phyloP scores from a whole-genome alignment of 37 sponge, comb jelly and placozoan genomes.

The Oscarella lobularis region DNA sequence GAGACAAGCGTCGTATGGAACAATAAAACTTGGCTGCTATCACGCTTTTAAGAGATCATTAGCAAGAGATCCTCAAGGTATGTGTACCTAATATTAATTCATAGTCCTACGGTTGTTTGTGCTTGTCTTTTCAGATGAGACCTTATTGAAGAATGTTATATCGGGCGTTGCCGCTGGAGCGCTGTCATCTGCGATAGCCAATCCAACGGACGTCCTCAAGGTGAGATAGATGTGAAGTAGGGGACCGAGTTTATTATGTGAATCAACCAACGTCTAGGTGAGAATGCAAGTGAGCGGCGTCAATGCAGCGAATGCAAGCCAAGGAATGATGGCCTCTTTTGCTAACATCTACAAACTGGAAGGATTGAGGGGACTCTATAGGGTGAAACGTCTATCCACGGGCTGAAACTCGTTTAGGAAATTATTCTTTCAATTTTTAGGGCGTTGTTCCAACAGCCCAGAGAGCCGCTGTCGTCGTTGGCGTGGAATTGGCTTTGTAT shows the following conservation, averaged over 20 bases:
- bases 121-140: slow-evolving; percentile 30
- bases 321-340: slow-evolving; percentile 22
- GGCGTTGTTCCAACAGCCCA: slow-evolving; percentile 89
- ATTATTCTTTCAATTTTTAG: slow-evolving; percentile 15
- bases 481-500: slow-evolving; percentile 81
- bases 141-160: slow-evolving; percentile 36
- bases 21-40: slow-evolving; percentile 76
- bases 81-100: background rate
- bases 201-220: slow-evolving; percentile 88
- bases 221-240: slow-evolving; percentile 20
- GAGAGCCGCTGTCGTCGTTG: slow-evolving; percentile 83
- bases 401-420: background rate
- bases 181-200: slow-evolving; percentile 61
- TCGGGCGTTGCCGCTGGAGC: slow-evolving; percentile 68
- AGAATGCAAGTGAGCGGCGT: slow-evolving; percentile 78
- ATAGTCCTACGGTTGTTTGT: background rate
- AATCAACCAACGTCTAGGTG: slow-evolving; percentile 24
- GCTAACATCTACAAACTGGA: slow-evolving; percentile 55
- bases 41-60: slow-evolving; percentile 49
- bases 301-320: background rate
- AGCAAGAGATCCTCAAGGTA: slow-evolving; percentile 20
- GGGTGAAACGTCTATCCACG: slow-evolving; percentile 45
- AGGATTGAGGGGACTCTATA: slow-evolving; percentile 70
- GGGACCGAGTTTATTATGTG: background rate
- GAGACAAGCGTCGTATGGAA: slow-evolving; percentile 83